phyloP scores from a whole-genome alignment of 1,140 invertebrate species.

The Drusus annulatus region DNA sequence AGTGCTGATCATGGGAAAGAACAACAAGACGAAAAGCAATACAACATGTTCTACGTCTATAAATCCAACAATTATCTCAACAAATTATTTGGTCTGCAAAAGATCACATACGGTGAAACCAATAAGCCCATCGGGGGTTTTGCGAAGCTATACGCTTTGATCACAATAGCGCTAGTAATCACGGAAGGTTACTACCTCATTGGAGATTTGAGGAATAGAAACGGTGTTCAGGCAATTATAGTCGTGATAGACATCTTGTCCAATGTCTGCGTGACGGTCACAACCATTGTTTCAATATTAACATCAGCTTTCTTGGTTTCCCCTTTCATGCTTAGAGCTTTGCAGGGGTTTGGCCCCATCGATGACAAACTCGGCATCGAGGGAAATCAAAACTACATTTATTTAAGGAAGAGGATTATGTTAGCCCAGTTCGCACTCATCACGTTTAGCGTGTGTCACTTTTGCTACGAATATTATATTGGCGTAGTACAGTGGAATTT shows the following conservation, averaged over 20 bases:
- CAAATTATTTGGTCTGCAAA: conserved; percentile 38
- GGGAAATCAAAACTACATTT: conserved; percentile 31
- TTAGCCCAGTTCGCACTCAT: conserved; percentile 17
- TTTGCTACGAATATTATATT: conserved; percentile 32
- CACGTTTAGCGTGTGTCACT: background rate
- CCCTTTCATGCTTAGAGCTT: conserved; percentile 37
- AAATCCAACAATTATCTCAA: conserved; percentile 14
- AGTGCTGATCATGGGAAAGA: background rate
- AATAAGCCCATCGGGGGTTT: conserved; percentile 9
- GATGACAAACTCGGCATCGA: conserved; percentile 48
- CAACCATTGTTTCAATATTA: conserved; percentile 28
- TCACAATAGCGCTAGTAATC: background rate
- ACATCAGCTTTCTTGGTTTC: conserved; percentile 29
- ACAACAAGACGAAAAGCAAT: background rate
- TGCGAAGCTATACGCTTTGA: conserved; percentile 36
- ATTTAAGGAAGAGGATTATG: conserved; percentile 37
- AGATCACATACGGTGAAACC: conserved; percentile 34
- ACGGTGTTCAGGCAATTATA: background rate
- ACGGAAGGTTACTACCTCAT: background rate
- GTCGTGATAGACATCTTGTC: conserved; percentile 33
- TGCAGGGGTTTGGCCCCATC: conserved; percentile 38
- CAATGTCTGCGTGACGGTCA: conserved; percentile 11
- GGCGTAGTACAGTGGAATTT: conserved; percentile 23
- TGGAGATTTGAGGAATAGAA: background rate
- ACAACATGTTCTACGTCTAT: conserved; percentile 25